These are phyloP conservation scores for Drosophila tsacasi DNA, from an alignment of 1,140 invertebrate species.

Conservation along the genomic window DNA sequence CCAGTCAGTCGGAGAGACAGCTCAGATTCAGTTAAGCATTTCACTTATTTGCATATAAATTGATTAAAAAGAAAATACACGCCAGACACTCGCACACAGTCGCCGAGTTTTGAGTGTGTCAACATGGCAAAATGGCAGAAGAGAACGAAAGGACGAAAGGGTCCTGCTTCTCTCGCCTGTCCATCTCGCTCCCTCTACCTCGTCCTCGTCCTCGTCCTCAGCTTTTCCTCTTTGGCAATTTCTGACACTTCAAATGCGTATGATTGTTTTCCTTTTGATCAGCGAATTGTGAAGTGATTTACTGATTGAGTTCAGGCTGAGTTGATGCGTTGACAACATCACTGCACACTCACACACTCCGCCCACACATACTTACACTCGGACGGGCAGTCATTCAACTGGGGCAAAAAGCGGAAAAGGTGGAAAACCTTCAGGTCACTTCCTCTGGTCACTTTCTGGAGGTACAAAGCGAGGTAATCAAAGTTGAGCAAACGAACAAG, in stretches of 20 bases:
- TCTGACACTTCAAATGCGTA: constrained; percentile 84
- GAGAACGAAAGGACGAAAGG: constrained; percentile 73
- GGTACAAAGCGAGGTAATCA: neutral
- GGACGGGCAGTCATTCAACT: constrained; percentile 21
- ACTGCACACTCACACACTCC: constrained; percentile 46
- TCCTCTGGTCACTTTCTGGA: constrained; percentile 13
- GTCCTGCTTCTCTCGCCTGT: constrained; percentile 37
- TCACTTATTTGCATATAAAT: constrained; percentile 84
- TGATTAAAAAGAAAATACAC: constrained; percentile 84
- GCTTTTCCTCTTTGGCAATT: constrained; percentile 66
- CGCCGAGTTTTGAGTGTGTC: constrained; percentile 72
- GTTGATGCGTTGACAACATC: constrained; percentile 78
- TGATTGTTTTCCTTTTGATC: constrained; percentile 84
- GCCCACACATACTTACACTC: constrained; percentile 19
- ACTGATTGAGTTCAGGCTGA: constrained; percentile 82
- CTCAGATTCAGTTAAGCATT: constrained; percentile 83
- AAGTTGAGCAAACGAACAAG: neutral
- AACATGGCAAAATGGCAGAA: constrained; percentile 58
- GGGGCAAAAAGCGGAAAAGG: constrained; percentile 30
- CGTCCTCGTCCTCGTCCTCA: neutral
- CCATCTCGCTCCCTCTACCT: constrained; percentile 7
- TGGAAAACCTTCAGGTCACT: constrained; percentile 22
- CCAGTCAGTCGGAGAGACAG: constrained; percentile 53
- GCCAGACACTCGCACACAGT: constrained; percentile 49
- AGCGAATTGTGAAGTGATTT: constrained; percentile 83